Conservation (phyloP, 1,140 invertebrate species). For the Conus ventricosus region DNA sequence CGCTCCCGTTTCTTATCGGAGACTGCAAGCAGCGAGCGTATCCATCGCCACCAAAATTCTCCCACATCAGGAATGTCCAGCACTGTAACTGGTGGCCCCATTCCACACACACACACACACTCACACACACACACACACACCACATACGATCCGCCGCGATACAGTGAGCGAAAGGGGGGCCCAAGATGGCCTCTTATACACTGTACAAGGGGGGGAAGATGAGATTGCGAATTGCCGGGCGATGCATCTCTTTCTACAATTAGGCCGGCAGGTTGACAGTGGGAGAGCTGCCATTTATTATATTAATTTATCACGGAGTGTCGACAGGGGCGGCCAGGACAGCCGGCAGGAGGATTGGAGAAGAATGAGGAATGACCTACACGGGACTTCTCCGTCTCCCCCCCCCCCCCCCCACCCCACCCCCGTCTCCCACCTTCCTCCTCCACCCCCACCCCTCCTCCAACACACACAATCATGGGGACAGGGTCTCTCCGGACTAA, state of each 20-base stretch:
- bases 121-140: background rate
- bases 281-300: slow-evolving; percentile 17
- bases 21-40: no score
- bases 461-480: no score
- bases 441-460: no score
- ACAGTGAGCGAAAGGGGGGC: background rate
- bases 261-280: slow-evolving; percentile 19
- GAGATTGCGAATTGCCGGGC: background rate
- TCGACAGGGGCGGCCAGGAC: background rate
- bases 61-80: background rate
- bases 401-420: background rate
- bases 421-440: no score
- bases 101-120: background rate
- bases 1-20: no score
- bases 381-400: background rate
- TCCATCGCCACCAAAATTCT: background rate
- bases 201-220: background rate
- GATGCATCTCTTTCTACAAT: slow-evolving; percentile 23
- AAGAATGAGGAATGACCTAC: slow-evolving; percentile 17
- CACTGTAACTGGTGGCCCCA: no score
- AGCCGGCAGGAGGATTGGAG: background rate
- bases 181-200: background rate
- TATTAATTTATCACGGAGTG: slow-evolving; percentile 21
- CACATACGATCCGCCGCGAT: background rate
- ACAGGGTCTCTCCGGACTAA: no score